Evolutionary conservation across 2,797 vertebrate genomes (phyloP), one percentile per base, ranked within the genome.

Genomic region (Gymnoscopelus braueri): DNA sequence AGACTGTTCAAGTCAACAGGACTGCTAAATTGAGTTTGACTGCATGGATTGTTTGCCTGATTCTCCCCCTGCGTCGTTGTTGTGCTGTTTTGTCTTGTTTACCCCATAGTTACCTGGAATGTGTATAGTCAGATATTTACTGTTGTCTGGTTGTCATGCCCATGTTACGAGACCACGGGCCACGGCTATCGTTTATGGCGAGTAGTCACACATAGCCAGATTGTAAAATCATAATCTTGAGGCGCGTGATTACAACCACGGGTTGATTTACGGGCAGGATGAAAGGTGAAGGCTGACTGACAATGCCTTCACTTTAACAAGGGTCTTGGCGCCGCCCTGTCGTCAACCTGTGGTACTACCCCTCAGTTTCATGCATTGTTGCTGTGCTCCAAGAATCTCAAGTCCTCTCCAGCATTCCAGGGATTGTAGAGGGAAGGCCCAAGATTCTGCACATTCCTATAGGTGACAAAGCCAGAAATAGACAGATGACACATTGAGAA

Each of bases 371-470:
- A 50, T 55, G 26, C 24, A 52, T 52, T 59, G 51, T 8, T 24
- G n/a, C 29, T 63, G 14, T 35, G 52, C 35, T 44, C 14, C 32
- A 52, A 19, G 48, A 29, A 63, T 78, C 63, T 67, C n/a, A 67
- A 63, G 63, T 51, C 65, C 54, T 76, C 58, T 62, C 29, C 62
- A 63, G 71, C 70, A 72, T 79, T 64, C 78, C 74, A 69, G 6
- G 48, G 60, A 75, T 67, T 75, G 49, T 80, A 32, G 49, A 56
- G 60, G 65, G 79, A 61, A 61, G 67, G 72, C 71, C 65, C 72
- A 23, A 85, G 63, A 88, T 88, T 79, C 80, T 74, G 60, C 62
- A 74, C 70, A 23, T 65, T 65, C 49, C n/a, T 19, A 71, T 52
- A 60, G 53, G 71, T 56, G 72, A 73, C 50, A 72, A 67, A 78